A percentile compares a stretch with the other conserved stretches of the same genome.
phyloP scores from a whole-genome alignment of 2,113 vertebrate species.

The Speoplatyrhinus poulsoni region DNA sequence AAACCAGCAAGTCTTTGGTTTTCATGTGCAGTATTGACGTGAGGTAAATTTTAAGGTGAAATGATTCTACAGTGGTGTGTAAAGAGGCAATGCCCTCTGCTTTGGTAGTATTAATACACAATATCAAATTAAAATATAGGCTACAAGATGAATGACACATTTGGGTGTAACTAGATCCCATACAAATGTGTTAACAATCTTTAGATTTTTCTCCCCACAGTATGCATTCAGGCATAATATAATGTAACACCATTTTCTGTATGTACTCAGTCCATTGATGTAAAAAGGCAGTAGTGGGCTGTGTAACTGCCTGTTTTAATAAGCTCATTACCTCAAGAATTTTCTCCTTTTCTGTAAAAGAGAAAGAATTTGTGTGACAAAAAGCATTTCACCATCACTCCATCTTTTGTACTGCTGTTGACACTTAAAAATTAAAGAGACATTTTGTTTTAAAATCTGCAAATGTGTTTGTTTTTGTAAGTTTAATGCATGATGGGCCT shows the following conservation, averaged over 20 bases:
- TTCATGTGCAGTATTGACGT: constrained; percentile 98
- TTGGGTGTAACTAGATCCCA: constrained; percentile 86
- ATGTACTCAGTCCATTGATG: constrained; percentile 76
- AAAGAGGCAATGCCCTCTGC: constrained; percentile 86
- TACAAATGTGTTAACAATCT: constrained; percentile 79
- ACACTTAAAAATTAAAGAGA: constrained; percentile 99
- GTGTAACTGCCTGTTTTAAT: constrained; percentile 89
- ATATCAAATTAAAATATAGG: constrained; percentile 75
- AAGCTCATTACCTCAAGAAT: constrained; percentile 99
- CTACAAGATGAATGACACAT: constrained; percentile 81
- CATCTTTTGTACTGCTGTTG: constrained; percentile 99
- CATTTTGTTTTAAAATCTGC: constrained; percentile 97
- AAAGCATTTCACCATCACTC: constrained; percentile 94
- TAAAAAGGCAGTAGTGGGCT: constrained; percentile 82
- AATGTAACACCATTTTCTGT: constrained; percentile 88
- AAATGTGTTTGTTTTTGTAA: constrained; percentile 45
- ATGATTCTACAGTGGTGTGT: constrained; percentile 91
- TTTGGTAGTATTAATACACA: constrained; percentile 90
- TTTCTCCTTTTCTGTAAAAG: constrained; percentile 96
- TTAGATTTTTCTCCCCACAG: constrained; percentile 81
- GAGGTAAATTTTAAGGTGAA: constrained; percentile 93
- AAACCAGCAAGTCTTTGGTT: constrained; percentile 92
- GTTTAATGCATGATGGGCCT: too few species aligned
- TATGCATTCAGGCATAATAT: constrained; percentile 89
- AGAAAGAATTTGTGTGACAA: constrained; percentile 76